These are phyloP conservation scores for Plemyria rubiginata DNA, from an alignment of 2,888 invertebrate genomes.

Conservation along the genomic window DNA sequence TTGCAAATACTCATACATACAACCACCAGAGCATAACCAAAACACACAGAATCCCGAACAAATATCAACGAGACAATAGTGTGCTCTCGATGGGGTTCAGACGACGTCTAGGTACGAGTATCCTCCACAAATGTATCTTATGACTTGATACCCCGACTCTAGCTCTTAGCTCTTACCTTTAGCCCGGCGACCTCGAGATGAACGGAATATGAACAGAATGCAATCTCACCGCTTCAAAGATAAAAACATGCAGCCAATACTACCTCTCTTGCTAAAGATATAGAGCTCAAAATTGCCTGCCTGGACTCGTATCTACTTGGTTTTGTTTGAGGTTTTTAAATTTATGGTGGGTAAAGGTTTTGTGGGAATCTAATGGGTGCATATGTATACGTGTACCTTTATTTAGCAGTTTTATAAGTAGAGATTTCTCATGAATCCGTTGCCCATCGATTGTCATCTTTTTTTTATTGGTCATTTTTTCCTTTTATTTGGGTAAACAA, in stretches of 20 bases:
- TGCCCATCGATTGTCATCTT: no score
- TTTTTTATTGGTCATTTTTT: no score
- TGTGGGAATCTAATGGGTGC: conserved; percentile 47
- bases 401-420: no score
- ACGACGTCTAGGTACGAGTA: no score
- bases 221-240: conserved; percentile 66
- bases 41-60: no score
- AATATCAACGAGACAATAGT: no score
- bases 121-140: conserved; percentile 23
- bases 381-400: neutral
- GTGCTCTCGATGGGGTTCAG: no score
- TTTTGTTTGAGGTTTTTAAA: conserved; percentile 53
- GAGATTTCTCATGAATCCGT: no score
- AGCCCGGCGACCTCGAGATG: conserved; percentile 61
- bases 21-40: no score
- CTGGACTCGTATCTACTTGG: conserved; percentile 2
- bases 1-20: no score
- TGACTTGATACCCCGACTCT: conserved; percentile 34
- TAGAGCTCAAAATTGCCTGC: conserved; percentile 41
- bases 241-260: conserved; percentile 47
- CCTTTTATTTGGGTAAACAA: no score
- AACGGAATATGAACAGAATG: conserved; percentile 71
- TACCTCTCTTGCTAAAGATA: conserved; percentile 29
- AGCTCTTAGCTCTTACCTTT: conserved; percentile 48
- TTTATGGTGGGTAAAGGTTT: conserved; percentile 50